phyloP scores from a whole-genome alignment of 1,140 invertebrate species.

The Diabrotica virgifera region DNA sequence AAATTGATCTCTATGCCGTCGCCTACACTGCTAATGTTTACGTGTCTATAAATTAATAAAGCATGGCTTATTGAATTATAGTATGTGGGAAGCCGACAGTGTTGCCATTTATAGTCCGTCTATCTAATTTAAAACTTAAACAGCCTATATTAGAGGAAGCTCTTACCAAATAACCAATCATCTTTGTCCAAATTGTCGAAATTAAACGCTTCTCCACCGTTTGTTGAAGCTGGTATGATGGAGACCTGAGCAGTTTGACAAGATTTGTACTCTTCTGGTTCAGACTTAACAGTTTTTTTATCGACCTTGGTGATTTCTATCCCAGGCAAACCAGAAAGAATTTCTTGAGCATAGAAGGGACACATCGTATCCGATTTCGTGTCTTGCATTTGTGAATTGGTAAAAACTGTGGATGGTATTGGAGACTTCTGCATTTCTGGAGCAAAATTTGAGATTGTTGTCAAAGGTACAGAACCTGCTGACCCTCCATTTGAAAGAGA shows the following conservation, averaged over 20 bases:
- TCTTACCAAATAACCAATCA: slow-evolving; percentile 44
- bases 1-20: too few relatives aligned
- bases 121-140: too few relatives aligned
- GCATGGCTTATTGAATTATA: too few relatives aligned
- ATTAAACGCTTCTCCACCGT: slow-evolving; percentile 38
- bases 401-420: slow-evolving; percentile 17
- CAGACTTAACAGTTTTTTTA: slow-evolving; percentile 32
- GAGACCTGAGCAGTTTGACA: slow-evolving; percentile 44
- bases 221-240: slow-evolving; percentile 42
- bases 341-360: slow-evolving; percentile 43
- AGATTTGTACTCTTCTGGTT: slow-evolving; percentile 29
- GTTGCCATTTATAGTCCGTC: too few relatives aligned
- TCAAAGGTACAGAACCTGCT: slow-evolving; percentile 19
- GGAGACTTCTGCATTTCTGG: slow-evolving; percentile 28
- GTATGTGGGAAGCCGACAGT: too few relatives aligned
- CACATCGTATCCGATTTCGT: slow-evolving; percentile 21
- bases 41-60: too few relatives aligned
- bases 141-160: too few relatives aligned
- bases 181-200: slow-evolving; percentile 42
- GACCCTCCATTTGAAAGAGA: slow-evolving; percentile 33
- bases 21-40: too few relatives aligned
- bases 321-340: slow-evolving; percentile 44
- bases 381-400: slow-evolving; percentile 1
- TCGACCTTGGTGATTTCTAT: slow-evolving; percentile 48
- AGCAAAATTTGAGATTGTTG: slow-evolving; percentile 32